phyloP scores from a whole-genome alignment of 2,888 invertebrate genomes.

The Catocala nupta region DNA sequence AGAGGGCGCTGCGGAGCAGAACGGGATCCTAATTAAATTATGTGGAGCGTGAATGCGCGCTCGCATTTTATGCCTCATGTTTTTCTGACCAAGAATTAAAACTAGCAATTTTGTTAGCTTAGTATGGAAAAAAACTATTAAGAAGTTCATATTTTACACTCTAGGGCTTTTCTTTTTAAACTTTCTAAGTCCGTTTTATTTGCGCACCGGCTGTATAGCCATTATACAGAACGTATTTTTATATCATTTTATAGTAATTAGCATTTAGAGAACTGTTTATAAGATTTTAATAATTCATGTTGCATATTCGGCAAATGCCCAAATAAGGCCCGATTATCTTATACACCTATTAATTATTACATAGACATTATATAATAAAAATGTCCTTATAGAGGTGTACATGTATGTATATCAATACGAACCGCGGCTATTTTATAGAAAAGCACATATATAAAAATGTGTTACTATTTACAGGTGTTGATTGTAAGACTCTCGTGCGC shows the following conservation, averaged over 20 bases:
- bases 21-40: slow-evolving; percentile 85
- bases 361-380: too few relatives aligned
- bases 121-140: slow-evolving; percentile 34
- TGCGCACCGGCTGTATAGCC: slow-evolving; percentile 5
- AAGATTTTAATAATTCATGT: slow-evolving; percentile 14
- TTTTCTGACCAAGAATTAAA: slow-evolving; percentile 66
- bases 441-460: too few relatives aligned
- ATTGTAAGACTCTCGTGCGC: too few relatives aligned
- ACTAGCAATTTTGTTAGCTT: slow-evolving; percentile 58
- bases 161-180: slow-evolving; percentile 23
- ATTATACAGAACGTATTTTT: slow-evolving; percentile 13
- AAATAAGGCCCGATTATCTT: too few relatives aligned
- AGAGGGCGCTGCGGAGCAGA: slow-evolving; percentile 74
- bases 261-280: slow-evolving; percentile 19
- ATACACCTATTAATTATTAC: too few relatives aligned
- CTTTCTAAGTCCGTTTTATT: slow-evolving; percentile 22
- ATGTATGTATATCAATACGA: too few relatives aligned
- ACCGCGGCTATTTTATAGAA: too few relatives aligned
- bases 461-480: too few relatives aligned
- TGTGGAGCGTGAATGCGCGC: slow-evolving; percentile 78
- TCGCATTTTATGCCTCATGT: slow-evolving; percentile 66
- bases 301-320: slow-evolving; percentile 1
- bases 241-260: slow-evolving; percentile 20
- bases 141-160: slow-evolving; percentile 16
- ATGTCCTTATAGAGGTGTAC: too few relatives aligned